These are phyloP conservation scores for Thermophis baileyi DNA, from an alignment of 2,113 vertebrate genomes.

Conservation along the genomic window DNA sequence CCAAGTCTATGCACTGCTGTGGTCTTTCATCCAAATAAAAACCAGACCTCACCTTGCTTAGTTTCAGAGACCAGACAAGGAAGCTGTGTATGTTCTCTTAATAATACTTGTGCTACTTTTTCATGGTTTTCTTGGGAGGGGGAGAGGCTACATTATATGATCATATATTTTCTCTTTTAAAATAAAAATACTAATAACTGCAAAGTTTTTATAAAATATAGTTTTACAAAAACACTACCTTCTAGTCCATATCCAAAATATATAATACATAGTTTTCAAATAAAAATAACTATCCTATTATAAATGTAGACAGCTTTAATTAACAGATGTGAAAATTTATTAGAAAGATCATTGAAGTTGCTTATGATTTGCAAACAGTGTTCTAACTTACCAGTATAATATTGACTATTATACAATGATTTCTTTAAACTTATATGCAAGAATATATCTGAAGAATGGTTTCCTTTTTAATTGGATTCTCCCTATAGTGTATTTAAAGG, in stretches of 20 bases:
- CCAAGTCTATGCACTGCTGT: background rate
- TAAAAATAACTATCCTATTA: background rate
- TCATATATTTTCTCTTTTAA: conserved; percentile 13
- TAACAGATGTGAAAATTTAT: background rate
- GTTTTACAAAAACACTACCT: background rate
- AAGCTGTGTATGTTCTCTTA: background rate
- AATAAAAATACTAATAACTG: conserved; percentile 1
- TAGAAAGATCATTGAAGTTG: background rate
- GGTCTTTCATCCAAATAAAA: background rate
- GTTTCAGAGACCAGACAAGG: background rate
- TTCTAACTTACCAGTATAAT: background rate
- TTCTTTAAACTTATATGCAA: background rate
- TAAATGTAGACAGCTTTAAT: background rate
- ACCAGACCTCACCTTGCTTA: background rate
- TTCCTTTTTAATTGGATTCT: background rate
- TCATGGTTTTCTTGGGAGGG: background rate
- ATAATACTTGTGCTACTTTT: background rate
- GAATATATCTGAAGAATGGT: conserved; percentile 5
- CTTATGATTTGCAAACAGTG: conserved; percentile 7
- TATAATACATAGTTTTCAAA: background rate
- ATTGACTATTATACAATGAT: background rate
- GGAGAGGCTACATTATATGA: background rate
- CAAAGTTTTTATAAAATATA: background rate
- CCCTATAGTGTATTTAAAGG: conserved; percentile 13
- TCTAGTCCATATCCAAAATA: background rate